A percentile compares a stretch with the other conserved stretches of the same genome.
Evolutionary conservation across 2,888 invertebrate species (phyloP).

Genomic region (Thereva nobilitata): DNA sequence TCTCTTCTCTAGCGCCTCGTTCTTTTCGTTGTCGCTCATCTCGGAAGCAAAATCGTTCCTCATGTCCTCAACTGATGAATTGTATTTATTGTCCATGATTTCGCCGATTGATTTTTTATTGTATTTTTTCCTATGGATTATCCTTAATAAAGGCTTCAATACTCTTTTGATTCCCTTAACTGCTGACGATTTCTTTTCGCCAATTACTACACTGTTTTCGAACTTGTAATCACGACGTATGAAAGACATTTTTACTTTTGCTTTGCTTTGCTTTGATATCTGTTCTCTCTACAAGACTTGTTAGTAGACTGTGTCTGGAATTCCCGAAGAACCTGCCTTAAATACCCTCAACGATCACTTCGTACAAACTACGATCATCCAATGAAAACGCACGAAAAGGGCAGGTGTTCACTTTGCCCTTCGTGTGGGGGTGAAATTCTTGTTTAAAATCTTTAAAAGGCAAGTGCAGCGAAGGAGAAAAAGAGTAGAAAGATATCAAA

Average conservation of each 20-base stretch:
- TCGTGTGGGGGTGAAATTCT: conserved; percentile 16
- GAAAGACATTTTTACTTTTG: neutral
- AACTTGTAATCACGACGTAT: conserved; percentile 26
- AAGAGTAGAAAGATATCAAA: conserved; percentile 9
- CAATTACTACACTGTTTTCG: conserved; percentile 1
- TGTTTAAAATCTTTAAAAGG: neutral
- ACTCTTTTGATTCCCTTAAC: neutral
- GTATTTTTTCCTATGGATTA: conserved; percentile 14
- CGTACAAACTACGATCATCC: neutral
- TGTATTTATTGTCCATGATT: conserved; percentile 26
- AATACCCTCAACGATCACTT: neutral
- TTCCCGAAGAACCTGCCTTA: neutral
- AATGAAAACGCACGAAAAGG: conserved; percentile 10
- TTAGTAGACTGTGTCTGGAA: too few species aligned
- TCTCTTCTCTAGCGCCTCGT: conserved; percentile 18
- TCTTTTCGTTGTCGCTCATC: conserved; percentile 10
- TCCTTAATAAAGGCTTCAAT: conserved; percentile 20
- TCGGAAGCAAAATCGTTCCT: conserved; percentile 8
- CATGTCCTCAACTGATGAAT: conserved; percentile 26
- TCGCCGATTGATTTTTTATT: conserved; percentile 14
- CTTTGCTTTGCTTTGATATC: neutral
- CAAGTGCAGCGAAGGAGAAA: conserved; percentile 7
- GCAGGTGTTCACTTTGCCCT: conserved; percentile 26
- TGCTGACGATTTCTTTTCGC: conserved; percentile 1
- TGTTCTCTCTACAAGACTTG: neutral